phyloP scores from a whole-genome alignment of 2,113 vertebrate genomes.

The Sterna hirundo region DNA sequence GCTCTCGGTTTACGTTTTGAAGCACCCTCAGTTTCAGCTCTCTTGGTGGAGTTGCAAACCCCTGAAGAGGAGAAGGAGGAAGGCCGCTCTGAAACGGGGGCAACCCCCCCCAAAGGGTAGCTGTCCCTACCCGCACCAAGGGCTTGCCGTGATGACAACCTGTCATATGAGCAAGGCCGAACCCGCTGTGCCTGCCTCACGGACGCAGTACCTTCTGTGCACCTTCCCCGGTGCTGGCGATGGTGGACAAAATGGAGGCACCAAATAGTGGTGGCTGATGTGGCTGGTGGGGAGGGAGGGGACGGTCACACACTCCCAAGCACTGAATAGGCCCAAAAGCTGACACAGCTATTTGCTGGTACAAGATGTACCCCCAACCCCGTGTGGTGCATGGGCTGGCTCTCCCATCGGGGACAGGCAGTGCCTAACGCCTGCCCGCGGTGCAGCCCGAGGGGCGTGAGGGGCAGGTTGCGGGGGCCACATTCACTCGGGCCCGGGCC shows the following conservation, averaged over 20 bases:
- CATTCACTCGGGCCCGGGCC: background rate
- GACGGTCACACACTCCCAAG: background rate
- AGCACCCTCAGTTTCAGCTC: background rate
- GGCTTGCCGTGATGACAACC: rapidly evolving
- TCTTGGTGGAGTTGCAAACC: background rate
- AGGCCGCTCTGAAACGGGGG: too few species aligned
- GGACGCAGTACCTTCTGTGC: rapidly evolving
- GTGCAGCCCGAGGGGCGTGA: rapidly evolving
- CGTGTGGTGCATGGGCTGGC: rapidly evolving
- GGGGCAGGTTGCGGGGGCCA: background rate
- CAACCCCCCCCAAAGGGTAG: rapidly evolving
- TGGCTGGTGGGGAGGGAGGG: rapidly evolving
- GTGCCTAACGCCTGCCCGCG: background rate
- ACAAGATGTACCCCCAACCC: background rate
- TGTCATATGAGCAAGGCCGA: rapidly evolving
- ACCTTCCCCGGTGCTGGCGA: rapidly evolving
- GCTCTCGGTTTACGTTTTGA: background rate
- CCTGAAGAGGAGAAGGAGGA: background rate
- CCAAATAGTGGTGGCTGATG: background rate
- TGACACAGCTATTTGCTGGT: background rate
- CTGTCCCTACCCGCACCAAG: background rate
- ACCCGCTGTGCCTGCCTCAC: rapidly evolving
- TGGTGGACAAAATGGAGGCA: background rate
- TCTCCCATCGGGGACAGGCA: background rate
- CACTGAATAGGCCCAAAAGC: too few species aligned